Conservation (phyloP, 2,797 vertebrate genomes). For the Microtus agrestis region DNA sequence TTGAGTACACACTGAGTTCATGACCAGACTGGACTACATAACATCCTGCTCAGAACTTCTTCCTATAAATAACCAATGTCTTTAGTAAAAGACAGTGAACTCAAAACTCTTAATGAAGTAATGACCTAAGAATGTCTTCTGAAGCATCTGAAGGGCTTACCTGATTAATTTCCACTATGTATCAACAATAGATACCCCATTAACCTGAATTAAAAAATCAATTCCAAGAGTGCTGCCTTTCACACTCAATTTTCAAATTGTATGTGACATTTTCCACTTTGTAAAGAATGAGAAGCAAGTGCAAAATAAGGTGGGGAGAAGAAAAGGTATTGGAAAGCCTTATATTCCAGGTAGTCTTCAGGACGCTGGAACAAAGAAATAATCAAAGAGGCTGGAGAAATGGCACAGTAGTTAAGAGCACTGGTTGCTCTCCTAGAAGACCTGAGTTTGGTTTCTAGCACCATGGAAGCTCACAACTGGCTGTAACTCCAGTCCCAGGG, state of each 20-base stretch:
- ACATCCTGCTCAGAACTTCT: background rate
- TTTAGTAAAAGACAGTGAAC: constrained; percentile 4
- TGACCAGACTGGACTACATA: background rate
- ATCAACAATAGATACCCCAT: background rate
- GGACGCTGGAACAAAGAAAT: background rate
- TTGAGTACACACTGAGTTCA: background rate
- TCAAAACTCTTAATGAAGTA: constrained; percentile 31
- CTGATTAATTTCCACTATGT: background rate
- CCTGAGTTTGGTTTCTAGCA: background rate
- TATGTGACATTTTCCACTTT: background rate
- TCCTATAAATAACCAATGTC: background rate
- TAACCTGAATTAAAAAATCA: background rate
- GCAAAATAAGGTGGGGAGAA: background rate
- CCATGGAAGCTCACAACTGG: background rate
- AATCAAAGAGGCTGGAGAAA: background rate
- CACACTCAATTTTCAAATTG: background rate
- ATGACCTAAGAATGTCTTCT: background rate
- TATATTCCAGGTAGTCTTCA: background rate
- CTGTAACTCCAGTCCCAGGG: background rate
- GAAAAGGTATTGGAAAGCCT: background rate
- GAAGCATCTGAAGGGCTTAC: background rate
- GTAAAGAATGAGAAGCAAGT: background rate
- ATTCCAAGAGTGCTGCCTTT: background rate
- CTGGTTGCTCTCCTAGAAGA: background rate
- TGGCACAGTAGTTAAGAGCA: background rate